These are phyloP conservation scores for Trissolcus japonicus DNA, from an alignment of 2,888 invertebrate genomes.

Conservation along the genomic window DNA sequence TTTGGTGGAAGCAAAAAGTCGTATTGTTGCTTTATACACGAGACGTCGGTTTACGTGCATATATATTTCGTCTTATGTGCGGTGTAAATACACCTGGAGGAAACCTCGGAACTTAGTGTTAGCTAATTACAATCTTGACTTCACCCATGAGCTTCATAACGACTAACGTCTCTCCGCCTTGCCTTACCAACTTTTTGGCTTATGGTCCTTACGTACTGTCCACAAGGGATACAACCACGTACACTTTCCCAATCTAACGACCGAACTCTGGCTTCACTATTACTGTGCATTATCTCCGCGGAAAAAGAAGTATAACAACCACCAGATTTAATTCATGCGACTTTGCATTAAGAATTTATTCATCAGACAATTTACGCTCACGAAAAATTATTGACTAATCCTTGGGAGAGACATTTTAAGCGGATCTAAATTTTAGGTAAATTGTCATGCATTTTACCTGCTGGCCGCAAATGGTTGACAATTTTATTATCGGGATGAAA, in stretches of 20 bases:
- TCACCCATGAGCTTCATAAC: conserved; percentile 74
- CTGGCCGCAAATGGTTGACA: background rate
- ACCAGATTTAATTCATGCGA: conserved; percentile 23
- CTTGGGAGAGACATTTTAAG: background rate
- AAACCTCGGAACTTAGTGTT: conserved; percentile 72
- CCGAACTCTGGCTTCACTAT: conserved; percentile 45
- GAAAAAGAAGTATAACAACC: conserved; percentile 5
- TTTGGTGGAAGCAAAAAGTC: conserved; percentile 58
- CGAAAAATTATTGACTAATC: no score
- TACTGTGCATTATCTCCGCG: conserved; percentile 41
- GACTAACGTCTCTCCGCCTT: conserved; percentile 65
- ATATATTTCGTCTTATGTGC: conserved; percentile 44
- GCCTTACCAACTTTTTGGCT: conserved; percentile 73
- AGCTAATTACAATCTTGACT: conserved; percentile 76
- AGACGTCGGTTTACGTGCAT: conserved; percentile 40
- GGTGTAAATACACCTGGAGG: conserved; percentile 68
- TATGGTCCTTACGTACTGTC: conserved; percentile 74
- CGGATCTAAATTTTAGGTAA: background rate
- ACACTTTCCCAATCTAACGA: conserved; percentile 33
- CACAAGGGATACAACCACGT: conserved; percentile 66
- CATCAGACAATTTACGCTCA: no score
- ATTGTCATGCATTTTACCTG: no score
- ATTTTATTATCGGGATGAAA: no score
- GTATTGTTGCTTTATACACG: conserved; percentile 54
- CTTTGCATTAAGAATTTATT: no score